Evolutionary conservation across 2,797 vertebrate genomes (phyloP).

Genomic region (Lepilemur septentrionalis): DNA sequence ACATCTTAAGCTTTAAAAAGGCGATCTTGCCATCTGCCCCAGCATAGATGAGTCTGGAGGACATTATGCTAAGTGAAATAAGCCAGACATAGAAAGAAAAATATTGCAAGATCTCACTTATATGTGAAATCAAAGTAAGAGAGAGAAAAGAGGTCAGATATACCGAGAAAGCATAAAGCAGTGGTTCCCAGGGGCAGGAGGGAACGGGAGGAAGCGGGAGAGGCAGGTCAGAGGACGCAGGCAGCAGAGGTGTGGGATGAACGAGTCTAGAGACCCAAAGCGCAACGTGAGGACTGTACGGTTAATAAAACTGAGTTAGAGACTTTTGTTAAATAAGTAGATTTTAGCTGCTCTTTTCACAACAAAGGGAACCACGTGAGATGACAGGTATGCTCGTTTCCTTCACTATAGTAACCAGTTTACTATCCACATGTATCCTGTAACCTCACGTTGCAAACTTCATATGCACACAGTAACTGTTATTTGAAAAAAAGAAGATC

Average conservation of each 20-base stretch:
- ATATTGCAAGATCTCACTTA: not conserved
- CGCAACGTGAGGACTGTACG: not conserved
- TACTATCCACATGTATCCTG: not conserved
- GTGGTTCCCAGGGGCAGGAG: not conserved
- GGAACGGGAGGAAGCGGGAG: not conserved
- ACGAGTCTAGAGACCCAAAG: not conserved
- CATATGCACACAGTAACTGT: not conserved
- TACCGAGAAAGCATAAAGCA: not conserved
- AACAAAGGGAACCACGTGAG: not conserved
- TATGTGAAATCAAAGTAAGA: not conserved
- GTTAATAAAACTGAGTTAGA: not conserved
- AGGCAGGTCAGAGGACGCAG: not conserved
- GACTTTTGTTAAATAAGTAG: not conserved
- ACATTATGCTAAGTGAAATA: not conserved
- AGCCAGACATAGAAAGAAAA: not conserved
- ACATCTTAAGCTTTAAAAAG: not conserved
- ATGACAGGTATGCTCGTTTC: not conserved
- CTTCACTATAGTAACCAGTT: not conserved
- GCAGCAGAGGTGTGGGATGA: not conserved
- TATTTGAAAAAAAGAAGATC: not conserved
- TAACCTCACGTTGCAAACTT: not conserved
- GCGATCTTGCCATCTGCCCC: not conserved
- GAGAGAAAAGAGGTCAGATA: not conserved
- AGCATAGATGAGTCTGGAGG: not conserved
- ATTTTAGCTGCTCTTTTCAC: not conserved